Evolutionary conservation across 2,888 invertebrate species (phyloP), one percentile per base, ranked within the genome.

Genomic region (Drosophila eohydei): DNA sequence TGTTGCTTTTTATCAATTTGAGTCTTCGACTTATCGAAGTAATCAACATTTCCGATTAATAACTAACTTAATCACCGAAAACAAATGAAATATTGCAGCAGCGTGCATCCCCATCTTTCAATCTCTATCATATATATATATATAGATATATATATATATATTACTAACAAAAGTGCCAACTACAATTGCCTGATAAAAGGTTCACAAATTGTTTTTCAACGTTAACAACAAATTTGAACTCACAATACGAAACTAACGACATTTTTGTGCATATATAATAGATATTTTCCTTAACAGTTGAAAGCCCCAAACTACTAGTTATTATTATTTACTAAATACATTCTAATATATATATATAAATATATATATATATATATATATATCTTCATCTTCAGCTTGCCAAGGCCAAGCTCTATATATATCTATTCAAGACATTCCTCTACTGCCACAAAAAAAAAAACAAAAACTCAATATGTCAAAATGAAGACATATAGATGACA

Each of bases 121-220:
- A 51, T 14, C 26, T 12, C 46, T 69, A 16, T 32, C 21, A 51
- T 32, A 21, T 30, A 36, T 11, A 55, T 9, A 63, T 61, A 21
- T 46, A 55, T 30, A 28, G 30, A 50, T 55, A 46, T 21, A 21
- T 21, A 21, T 21, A 21, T 1, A 52, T 51, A 64, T 57, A 64
- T 38, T 67, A 80, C 78, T 83, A 86, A 82, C 65, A 58, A 64
- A 86, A 69, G 82, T 82, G 82, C 87, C 87, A 82, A 82, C 83
- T 65, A 78, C 54, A 72, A 83, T 83, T 86, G 78, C 83, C 87
- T 83, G 77, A 85, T 50, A 48, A 63, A 48, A 56, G 40, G 64
- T 63, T 54, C 51, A 54, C 62, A 55, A 28, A 57, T 41, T 56
- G 43, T 46, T 46, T 67, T 62, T 74, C 62, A 66, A 32, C 36